Evolutionary conservation across 2,888 invertebrate species (phyloP).

Genomic region (Apoderus coryli): DNA sequence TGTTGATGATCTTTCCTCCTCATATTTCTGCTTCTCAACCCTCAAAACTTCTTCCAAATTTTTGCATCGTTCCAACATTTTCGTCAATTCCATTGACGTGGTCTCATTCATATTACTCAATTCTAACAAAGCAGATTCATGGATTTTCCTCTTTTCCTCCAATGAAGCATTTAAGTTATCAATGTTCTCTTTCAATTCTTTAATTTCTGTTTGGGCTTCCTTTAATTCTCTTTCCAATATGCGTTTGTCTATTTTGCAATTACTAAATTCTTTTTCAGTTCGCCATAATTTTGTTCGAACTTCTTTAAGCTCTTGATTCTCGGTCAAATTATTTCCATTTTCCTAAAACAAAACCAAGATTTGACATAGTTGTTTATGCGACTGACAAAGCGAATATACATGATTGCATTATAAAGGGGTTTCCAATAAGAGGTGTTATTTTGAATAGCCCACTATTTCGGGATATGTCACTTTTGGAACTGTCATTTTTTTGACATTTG

Average conservation of each 20-base stretch:
- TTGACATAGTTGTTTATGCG: conserved; percentile 20
- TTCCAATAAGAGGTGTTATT: no score
- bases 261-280: conserved; percentile 51
- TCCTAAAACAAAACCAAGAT: conserved; percentile 20
- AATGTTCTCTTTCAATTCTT: conserved; percentile 39
- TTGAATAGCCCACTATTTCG: no score
- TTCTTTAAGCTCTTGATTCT: conserved; percentile 53
- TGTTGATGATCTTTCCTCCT: conserved; percentile 24
- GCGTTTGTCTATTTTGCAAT: conserved; percentile 47
- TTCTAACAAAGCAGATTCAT: conserved; percentile 35
- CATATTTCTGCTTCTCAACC: conserved; percentile 33
- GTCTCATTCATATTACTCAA: conserved; percentile 37
- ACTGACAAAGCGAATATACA: no score
- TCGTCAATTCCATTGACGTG: conserved; percentile 38
- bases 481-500: no score
- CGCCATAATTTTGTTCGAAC: conserved; percentile 59
- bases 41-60: conserved; percentile 31
- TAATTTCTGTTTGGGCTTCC: conserved; percentile 39
- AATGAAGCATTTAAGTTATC: conserved; percentile 31
- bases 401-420: no score
- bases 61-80: conserved; percentile 32
- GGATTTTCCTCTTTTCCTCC: conserved; percentile 26
- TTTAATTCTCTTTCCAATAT: conserved; percentile 46
- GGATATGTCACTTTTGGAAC: no score
- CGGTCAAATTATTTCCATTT: conserved; percentile 34